phyloP scores from a whole-genome alignment of 1,140 invertebrate genomes.

The Geopemphigus sp. region DNA sequence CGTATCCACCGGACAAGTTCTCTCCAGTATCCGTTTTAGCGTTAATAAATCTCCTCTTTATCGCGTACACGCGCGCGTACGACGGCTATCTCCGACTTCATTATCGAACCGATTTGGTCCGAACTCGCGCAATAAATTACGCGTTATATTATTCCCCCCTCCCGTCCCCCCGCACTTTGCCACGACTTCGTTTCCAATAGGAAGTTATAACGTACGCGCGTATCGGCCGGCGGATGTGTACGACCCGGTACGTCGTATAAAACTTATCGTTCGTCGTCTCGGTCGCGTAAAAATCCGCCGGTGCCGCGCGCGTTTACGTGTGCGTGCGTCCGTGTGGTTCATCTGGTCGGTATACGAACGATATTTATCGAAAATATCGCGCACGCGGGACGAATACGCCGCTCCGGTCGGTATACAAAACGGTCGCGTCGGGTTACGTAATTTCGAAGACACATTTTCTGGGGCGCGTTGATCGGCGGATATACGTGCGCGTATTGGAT shows the following conservation, averaged over 20 bases:
- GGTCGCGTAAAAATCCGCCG: neutral
- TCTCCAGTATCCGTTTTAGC: neutral
- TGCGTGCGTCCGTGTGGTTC: neutral
- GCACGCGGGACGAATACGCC: no score
- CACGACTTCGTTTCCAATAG: neutral
- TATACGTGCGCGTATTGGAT: no score
- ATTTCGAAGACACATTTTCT: no score
- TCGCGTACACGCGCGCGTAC: neutral
- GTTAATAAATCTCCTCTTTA: slow-evolving; percentile 10
- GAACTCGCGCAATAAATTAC: slow-evolving; percentile 4
- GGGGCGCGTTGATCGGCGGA: no score
- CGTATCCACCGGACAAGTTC: neutral
- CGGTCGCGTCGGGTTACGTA: no score
- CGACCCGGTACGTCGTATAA: neutral
- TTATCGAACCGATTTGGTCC: slow-evolving; percentile 7
- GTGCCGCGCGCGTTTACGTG: neutral
- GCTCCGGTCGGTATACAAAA: no score
- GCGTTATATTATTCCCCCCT: neutral
- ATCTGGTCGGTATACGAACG: neutral
- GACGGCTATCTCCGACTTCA: neutral
- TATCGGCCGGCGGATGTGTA: neutral
- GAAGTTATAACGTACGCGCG: neutral
- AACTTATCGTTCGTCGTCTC: neutral
- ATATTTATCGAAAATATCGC: no score
- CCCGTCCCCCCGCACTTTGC: no score